Conservation (phyloP, 2,888 invertebrate genomes). For the Trissoscelio sp. region DNA sequence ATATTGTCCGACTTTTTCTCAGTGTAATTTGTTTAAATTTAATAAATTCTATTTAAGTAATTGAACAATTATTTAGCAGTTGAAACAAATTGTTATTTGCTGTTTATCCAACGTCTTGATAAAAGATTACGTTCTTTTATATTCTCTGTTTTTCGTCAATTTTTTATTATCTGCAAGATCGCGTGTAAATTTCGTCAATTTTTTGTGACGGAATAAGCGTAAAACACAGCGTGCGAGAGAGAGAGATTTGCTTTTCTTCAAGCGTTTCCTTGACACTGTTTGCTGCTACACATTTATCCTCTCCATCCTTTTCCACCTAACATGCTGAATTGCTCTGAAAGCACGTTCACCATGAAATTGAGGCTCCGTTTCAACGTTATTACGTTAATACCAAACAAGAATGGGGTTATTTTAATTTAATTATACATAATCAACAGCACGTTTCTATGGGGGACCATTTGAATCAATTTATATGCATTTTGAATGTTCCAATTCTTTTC, state of each 20-base stretch:
- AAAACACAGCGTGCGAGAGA: constrained; percentile 1
- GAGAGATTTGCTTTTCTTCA: constrained; percentile 33
- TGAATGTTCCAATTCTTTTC: neutral
- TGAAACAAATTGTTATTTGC: too few relatives aligned
- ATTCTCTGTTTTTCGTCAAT: neutral
- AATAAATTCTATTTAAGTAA: too few relatives aligned
- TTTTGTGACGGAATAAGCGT: constrained; percentile 3
- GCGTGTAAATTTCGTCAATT: constrained; percentile 22
- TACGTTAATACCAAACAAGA: constrained; percentile 27
- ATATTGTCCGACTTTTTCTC: too few relatives aligned
- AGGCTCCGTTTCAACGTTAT: constrained; percentile 28
- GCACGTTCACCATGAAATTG: constrained; percentile 45
- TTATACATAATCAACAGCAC: neutral
- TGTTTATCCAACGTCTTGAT: too few relatives aligned
- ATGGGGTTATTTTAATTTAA: constrained; percentile 7
- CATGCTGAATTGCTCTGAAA: constrained; percentile 19
- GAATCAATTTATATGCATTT: too few relatives aligned
- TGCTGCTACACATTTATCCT: constrained; percentile 20
- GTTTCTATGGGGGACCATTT: too few relatives aligned
- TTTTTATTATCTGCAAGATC: neutral
- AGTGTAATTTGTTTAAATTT: too few relatives aligned
- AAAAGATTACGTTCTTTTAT: too few relatives aligned
- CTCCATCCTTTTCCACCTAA: constrained; percentile 23
- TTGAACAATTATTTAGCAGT: too few relatives aligned
- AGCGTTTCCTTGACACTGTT: constrained; percentile 49